A percentile compares a stretch with the other conserved stretches of the same genome.
phyloP scores from a whole-genome alignment of 2,797 vertebrate species.

The Typhlichthys eigenmanni region DNA sequence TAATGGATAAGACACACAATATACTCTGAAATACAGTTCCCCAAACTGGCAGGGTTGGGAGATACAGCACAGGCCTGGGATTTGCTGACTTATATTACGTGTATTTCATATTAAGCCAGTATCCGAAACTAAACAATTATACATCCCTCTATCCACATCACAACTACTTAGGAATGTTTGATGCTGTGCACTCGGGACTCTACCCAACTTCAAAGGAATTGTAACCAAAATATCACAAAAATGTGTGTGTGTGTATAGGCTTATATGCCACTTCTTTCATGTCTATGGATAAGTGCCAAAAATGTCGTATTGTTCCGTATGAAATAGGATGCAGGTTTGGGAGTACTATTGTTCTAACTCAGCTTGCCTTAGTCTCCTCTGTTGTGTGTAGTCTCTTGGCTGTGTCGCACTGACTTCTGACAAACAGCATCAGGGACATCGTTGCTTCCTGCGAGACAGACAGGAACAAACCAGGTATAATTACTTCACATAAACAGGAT shows the following conservation, averaged over 20 bases:
- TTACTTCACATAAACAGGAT: constrained; percentile 75
- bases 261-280: constrained; percentile 64
- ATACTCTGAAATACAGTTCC: constrained; percentile 3
- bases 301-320: constrained; percentile 71
- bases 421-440: constrained; percentile 70
- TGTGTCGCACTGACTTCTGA: constrained; percentile 69
- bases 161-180: constrained; percentile 54
- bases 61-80: constrained; percentile 15
- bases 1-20: background rate
- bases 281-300: constrained; percentile 70
- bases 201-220: constrained; percentile 59
- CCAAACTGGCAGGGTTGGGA: background rate
- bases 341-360: constrained; percentile 76
- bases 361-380: constrained; percentile 67
- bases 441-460: constrained; percentile 70
- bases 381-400: constrained; percentile 56
- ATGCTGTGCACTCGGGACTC: constrained; percentile 48
- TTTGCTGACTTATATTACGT: constrained; percentile 28
- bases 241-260: constrained; percentile 42
- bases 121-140: constrained; percentile 49
- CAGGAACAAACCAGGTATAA: constrained; percentile 68
- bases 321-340: constrained; percentile 66
- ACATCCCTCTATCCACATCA: constrained; percentile 27
- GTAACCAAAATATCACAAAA: constrained; percentile 63
- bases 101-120: constrained; percentile 37